phyloP scores from a whole-genome alignment of 2,888 invertebrate species.

The Silvanus unidentatus region DNA sequence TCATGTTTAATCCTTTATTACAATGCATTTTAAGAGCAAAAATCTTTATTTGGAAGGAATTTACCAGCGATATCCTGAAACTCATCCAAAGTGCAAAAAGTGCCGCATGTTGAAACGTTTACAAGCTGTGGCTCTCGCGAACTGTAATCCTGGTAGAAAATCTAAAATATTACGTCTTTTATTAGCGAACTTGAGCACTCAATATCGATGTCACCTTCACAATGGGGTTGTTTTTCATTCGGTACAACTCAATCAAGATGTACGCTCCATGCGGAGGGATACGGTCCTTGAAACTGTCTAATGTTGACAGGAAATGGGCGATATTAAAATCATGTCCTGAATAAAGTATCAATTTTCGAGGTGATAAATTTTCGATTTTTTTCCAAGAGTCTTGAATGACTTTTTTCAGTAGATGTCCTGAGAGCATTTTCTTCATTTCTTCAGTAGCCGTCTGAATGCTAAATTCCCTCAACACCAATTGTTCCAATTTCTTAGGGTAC shows the following conservation, averaged over 20 bases:
- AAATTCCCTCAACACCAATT: constrained; percentile 14
- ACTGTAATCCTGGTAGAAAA: constrained; percentile 21
- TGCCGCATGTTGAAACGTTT: constrained; percentile 32
- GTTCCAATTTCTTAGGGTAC: constrained; percentile 27
- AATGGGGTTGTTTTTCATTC: constrained; percentile 24
- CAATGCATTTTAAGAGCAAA: no score
- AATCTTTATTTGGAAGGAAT: no score
- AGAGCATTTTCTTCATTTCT: constrained; percentile 27
- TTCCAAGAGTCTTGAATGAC: constrained; percentile 11
- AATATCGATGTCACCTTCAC: constrained; percentile 22
- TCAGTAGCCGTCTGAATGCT: constrained; percentile 28
- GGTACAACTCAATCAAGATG: constrained; percentile 31
- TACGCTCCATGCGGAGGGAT: constrained; percentile 31
- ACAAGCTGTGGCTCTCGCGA: constrained; percentile 21
- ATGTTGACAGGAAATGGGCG: constrained; percentile 43
- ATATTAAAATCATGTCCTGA: constrained; percentile 53
- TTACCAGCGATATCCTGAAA: no score
- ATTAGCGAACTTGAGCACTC: not conserved
- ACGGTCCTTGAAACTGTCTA: constrained; percentile 46
- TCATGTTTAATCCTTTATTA: no score
- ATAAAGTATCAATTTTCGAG: constrained; percentile 36
- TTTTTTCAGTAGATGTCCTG: constrained; percentile 27
- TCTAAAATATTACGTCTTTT: constrained; percentile 18
- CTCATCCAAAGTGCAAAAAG: constrained; percentile 32
- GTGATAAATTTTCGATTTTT: no score